A percentile compares a stretch with the other conserved stretches of the same genome.
These are phyloP conservation scores for Hypsibius dujardini DNA, from an alignment of 1,140 invertebrate genomes.

Conservation along the genomic window DNA sequence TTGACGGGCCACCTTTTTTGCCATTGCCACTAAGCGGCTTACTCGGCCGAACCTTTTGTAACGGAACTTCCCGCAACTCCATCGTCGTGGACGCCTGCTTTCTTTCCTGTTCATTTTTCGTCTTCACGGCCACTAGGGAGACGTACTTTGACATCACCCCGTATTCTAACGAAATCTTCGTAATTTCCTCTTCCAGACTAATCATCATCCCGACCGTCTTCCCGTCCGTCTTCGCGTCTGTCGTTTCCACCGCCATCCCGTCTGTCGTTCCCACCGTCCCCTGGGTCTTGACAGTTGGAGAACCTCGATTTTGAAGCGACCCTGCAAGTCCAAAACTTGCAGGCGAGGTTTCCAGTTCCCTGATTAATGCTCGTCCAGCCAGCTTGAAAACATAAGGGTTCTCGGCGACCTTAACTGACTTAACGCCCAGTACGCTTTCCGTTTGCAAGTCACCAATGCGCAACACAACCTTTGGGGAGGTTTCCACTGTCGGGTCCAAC, in stretches of 20 bases:
- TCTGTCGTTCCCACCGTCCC: no score
- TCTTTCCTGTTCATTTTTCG: background rate
- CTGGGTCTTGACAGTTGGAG: no score
- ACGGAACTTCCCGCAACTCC: background rate
- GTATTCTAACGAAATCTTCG: conserved; percentile 3
- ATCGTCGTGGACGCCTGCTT: background rate
- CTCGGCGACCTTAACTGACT: no score
- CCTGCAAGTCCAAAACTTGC: background rate
- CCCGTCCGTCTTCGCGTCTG: no score
- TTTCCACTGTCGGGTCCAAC: no score
- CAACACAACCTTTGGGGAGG: no score
- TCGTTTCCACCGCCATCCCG: no score
- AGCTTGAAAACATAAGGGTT: no score
- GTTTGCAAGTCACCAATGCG: no score
- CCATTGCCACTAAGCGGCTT: no score
- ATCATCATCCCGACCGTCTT: no score
- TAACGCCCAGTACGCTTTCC: no score
- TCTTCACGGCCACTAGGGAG: background rate
- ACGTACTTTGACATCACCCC: conserved; percentile 6
- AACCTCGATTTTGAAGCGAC: background rate
- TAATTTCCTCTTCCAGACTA: background rate
- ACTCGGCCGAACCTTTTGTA: conserved; percentile 2
- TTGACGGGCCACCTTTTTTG: background rate
- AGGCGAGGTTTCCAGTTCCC: conserved; percentile 25
- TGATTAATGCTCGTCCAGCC: conserved; percentile 26